A percentile compares a stretch with the other conserved stretches of the same genome.
Evolutionary conservation across 2,113 vertebrate species (phyloP).

Genomic region (Brevimyrus niger): DNA sequence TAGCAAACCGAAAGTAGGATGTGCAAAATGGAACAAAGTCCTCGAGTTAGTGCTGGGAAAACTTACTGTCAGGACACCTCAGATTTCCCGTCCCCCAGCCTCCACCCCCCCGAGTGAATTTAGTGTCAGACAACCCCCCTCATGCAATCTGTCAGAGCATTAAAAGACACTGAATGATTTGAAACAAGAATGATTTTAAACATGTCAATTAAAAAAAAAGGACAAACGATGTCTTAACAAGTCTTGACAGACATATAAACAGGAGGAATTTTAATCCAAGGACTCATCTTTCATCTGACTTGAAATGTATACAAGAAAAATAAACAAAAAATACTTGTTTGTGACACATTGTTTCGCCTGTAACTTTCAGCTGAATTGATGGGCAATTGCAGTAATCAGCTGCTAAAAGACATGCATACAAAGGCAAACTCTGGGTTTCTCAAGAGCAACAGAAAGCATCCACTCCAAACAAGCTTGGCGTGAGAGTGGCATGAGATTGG

Average conservation of each 20-base stretch:
- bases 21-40: neutral
- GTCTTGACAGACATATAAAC: neutral
- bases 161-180: neutral
- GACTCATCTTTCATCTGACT: neutral
- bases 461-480: neutral
- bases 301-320: neutral
- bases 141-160: neutral
- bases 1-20: neutral
- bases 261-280: neutral
- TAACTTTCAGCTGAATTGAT: neutral
- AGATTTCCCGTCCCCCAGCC: neutral
- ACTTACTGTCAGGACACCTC: neutral
- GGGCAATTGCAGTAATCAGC: neutral
- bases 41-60: neutral
- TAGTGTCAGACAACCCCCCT: neutral
- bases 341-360: neutral
- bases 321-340: neutral
- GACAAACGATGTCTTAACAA: neutral
- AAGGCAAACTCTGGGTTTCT: neutral
- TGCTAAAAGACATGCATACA: neutral
- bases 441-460: neutral
- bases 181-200: neutral
- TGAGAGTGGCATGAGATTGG: neutral
- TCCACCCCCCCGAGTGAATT: neutral
- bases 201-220: neutral